These are phyloP conservation scores for Cyphomyrmex costatus DNA, from an alignment of 1,140 invertebrate genomes.

Conservation along the genomic window DNA sequence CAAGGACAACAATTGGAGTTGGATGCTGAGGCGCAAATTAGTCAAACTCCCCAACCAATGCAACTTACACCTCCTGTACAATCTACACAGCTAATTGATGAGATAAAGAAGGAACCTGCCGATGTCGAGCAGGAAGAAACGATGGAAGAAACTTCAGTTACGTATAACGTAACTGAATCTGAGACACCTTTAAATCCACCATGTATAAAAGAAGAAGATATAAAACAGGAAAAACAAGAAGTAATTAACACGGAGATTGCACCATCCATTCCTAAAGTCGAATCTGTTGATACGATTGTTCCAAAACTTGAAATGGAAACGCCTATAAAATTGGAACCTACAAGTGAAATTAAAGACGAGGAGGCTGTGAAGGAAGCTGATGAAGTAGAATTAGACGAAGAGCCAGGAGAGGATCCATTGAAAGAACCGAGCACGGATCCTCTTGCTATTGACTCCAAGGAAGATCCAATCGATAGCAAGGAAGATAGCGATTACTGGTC, in stretches of 20 bases:
- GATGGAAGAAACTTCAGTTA: slow-evolving; percentile 53
- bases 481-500: slow-evolving; percentile 93
- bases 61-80: slow-evolving; percentile 75
- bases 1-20: slow-evolving; percentile 48
- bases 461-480: slow-evolving; percentile 87
- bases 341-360: slow-evolving; percentile 70
- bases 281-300: neutral
- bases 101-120: slow-evolving; percentile 62
- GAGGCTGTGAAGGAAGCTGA: slow-evolving; percentile 67
- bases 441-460: slow-evolving; percentile 80
- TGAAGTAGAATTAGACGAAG: slow-evolving; percentile 75
- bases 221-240: slow-evolving; percentile 62
- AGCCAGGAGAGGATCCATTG: slow-evolving; percentile 73
- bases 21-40: slow-evolving; percentile 58
- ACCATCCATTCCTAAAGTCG: slow-evolving; percentile 29
- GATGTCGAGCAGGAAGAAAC: slow-evolving; percentile 67
- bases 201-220: slow-evolving; percentile 8
- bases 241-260: slow-evolving; percentile 44
- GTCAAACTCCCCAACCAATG: slow-evolving; percentile 71
- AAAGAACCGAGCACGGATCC: slow-evolving; percentile 77
- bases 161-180: slow-evolving; percentile 58
- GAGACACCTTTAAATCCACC: slow-evolving; percentile 72
- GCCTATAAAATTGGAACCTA: slow-evolving; percentile 46
- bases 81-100: slow-evolving; percentile 61
- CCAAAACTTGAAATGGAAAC: slow-evolving; percentile 66